phyloP scores from a whole-genome alignment of 2,888 invertebrate species.

The Tachystola acroxantha region DNA sequence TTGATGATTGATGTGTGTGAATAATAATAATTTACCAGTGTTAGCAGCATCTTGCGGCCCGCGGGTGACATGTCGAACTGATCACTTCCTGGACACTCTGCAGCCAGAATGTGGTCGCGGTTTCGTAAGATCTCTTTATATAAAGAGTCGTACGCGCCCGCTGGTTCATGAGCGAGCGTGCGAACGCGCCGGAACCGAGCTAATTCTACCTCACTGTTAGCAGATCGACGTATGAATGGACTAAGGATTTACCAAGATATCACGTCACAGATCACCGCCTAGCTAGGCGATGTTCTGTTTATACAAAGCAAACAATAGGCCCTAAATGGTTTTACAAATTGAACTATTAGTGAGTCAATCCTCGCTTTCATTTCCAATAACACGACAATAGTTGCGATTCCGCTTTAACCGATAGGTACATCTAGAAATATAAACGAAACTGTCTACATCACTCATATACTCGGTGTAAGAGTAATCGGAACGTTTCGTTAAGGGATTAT shows the following conservation, averaged over 20 bases:
- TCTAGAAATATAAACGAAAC: too few species aligned
- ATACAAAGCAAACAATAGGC: slow-evolving; percentile 22
- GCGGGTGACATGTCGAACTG: slow-evolving; percentile 48
- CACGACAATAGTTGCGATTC: too few species aligned
- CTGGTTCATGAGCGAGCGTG: slow-evolving; percentile 42
- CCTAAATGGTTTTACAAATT: slow-evolving; percentile 21
- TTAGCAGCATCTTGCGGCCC: slow-evolving; percentile 49
- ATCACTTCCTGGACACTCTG: slow-evolving; percentile 68
- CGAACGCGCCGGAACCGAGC: slow-evolving; percentile 61
- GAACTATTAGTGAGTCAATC: slow-evolving; percentile 12
- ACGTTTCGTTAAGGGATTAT: slow-evolving; percentile 3
- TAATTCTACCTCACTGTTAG: slow-evolving; percentile 54
- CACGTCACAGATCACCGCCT: slow-evolving; percentile 39
- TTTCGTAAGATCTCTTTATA: slow-evolving; percentile 72
- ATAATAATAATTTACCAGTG: slow-evolving; percentile 39
- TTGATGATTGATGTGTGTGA: neutral
- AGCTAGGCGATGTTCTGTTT: slow-evolving; percentile 24
- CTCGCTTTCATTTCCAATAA: slow-evolving; percentile 4
- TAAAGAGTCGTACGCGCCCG: slow-evolving; percentile 47
- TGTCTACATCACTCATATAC: too few species aligned
- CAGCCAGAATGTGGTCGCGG: slow-evolving; percentile 69
- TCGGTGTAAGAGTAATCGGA: too few species aligned
- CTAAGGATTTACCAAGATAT: slow-evolving; percentile 32
- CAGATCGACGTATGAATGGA: slow-evolving; percentile 61
- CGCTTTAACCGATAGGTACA: too few species aligned